A percentile compares a stretch with the other conserved stretches of the same genome.
Conservation (phyloP, 2,888 invertebrate genomes). For the Gnatocerus cornutus region DNA sequence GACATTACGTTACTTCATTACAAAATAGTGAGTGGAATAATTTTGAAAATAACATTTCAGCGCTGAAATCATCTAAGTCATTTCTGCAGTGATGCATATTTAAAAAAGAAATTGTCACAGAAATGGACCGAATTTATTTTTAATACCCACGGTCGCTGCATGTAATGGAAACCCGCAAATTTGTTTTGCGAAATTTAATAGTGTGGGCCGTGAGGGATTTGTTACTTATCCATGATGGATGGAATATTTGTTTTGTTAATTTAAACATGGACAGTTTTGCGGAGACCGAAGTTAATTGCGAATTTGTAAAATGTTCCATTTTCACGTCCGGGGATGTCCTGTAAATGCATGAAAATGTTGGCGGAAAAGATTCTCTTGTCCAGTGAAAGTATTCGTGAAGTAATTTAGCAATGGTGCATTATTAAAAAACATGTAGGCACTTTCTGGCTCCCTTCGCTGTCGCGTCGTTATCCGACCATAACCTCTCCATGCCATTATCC, state of each 20-base stretch:
- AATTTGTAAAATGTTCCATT: constrained; percentile 15
- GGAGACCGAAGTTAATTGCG: constrained; percentile 22
- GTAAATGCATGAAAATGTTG: no score
- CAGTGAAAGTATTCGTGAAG: no score
- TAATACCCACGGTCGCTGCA: constrained; percentile 12
- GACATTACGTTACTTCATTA: no score
- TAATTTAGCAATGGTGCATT: no score
- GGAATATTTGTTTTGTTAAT: constrained; percentile 35
- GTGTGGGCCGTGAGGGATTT: constrained; percentile 21
- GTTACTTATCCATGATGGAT: constrained; percentile 32
- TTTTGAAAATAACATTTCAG: no score
- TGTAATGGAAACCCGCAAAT: constrained; percentile 23
- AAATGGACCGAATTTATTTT: constrained; percentile 15
- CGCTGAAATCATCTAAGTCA: no score
- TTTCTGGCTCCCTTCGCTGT: no score
- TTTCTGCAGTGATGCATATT: not conserved
- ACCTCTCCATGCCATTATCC: no score
- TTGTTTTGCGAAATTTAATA: constrained; percentile 27
- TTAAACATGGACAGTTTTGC: constrained; percentile 15
- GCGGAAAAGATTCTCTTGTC: no score
- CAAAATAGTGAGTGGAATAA: no score
- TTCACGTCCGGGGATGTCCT: constrained; percentile 1
- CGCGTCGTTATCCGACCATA: no score
- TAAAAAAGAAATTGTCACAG: constrained; percentile 11
- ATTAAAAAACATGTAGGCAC: no score